Base-by-base conservation (phyloP, 2,888 invertebrate genomes). In the Dermolepida albohirtum region DNA sequence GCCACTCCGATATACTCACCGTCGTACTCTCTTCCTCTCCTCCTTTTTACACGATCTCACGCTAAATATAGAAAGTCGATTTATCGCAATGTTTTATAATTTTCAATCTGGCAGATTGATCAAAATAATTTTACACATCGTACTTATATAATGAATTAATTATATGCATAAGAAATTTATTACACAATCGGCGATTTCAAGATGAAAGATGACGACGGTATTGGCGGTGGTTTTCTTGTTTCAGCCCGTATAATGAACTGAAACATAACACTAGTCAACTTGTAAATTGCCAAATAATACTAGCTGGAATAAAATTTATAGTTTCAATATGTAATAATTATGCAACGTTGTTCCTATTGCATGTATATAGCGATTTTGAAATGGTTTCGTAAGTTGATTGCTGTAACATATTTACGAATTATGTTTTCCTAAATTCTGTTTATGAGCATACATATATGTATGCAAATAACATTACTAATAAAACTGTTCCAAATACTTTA, bases 271-370 rank as follows among this genome's bases (percentile, higher is more conserved):
- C 34, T 10, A 34, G 34, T 10, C 34, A 6, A 10, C 59, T 44
- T 47, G 47, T 49, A 29, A 34, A 47, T 62, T 62, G 59, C 59
- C 59, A 62, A 62, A 62, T 62, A 62, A 59, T 47, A 29, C 44
- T 22, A 44, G 14, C 16, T 62, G 59, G 39, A 62, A 62, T 22
- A 47, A 62, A 62, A 34, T 62, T 49, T 62, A 62, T 62, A 62
- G 29, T 47, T 62, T 62, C 47, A 47, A 62, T 62, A 44, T 47
- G 17, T 16, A 50, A 17, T 27, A 34, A 62, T 57, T 62, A 62
- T 34, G 59, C 44, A 62, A 62, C 17, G 34, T 11, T 62, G 47
- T 49, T 49, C 47, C 59, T 62, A 62, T 62, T 62, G 59, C 59
- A 47, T 34, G 34, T 16, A 62, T 62, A 62, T 62, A 17, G 39